phyloP scores from a whole-genome alignment of 2,797 vertebrate species.

The Falco biarmicus region DNA sequence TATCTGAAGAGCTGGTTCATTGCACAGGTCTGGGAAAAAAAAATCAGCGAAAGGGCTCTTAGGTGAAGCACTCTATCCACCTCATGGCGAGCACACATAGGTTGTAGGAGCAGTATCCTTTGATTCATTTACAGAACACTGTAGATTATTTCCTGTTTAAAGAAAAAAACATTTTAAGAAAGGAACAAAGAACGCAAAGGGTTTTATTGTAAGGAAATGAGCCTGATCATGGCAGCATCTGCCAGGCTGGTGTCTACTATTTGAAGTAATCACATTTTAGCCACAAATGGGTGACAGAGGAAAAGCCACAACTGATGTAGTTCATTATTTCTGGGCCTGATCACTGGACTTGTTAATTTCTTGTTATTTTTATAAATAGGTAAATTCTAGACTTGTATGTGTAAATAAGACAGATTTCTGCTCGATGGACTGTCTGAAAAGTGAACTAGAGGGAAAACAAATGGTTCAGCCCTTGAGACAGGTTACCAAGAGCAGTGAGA shows the following conservation, averaged over 20 bases:
- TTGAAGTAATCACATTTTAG: neutral
- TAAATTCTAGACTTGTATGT: neutral
- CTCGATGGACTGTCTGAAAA: neutral
- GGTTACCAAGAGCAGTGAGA: neutral
- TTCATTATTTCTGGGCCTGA: neutral
- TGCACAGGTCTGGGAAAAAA: neutral
- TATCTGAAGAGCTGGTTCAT: neutral
- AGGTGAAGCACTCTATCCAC: neutral
- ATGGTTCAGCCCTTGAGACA: neutral
- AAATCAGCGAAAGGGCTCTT: neutral
- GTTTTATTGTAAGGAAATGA: neutral
- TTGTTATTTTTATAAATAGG: neutral
- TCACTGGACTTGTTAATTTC: neutral
- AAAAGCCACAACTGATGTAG: neutral
- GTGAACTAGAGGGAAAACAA: neutral
- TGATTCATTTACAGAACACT: neutral
- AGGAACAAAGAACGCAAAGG: neutral
- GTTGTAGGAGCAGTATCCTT: neutral
- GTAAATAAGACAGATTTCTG: neutral
- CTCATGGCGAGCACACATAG: neutral
- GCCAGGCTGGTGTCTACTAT: neutral
- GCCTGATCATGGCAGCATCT: neutral
- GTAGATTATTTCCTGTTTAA: neutral
- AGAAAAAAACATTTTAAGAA: neutral
- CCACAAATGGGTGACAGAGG: neutral